A percentile compares a stretch with the other conserved stretches of the same genome.
These are phyloP conservation scores for Drosophila pseudotakahashii DNA, from an alignment of 2,888 invertebrate genomes.

Conservation along the genomic window DNA sequence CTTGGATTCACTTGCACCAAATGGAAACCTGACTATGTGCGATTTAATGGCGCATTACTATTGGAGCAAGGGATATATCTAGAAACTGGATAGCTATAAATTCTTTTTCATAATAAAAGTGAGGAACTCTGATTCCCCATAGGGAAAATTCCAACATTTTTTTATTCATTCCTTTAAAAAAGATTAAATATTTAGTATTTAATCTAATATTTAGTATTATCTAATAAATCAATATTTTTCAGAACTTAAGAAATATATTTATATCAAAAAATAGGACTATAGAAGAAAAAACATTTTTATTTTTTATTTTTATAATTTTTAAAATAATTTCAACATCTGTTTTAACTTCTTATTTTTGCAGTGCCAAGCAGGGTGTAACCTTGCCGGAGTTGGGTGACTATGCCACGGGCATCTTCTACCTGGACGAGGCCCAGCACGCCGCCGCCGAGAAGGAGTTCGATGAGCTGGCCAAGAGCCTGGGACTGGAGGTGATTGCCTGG, in stretches of 20 bases:
- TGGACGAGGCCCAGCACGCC: conserved; percentile 92
- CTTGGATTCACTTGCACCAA: conserved; percentile 31
- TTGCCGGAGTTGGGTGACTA: conserved; percentile 95
- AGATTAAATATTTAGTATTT: too few relatives aligned
- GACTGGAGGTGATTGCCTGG: conserved; percentile 95
- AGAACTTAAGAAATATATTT: too few relatives aligned
- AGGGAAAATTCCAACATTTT: too few relatives aligned
- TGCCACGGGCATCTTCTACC: conserved; percentile 98
- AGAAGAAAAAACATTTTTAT: too few relatives aligned
- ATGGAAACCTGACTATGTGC: conserved; percentile 28
- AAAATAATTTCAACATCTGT: background rate
- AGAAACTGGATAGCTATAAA: too few relatives aligned
- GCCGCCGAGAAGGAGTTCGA: conserved; percentile 93
- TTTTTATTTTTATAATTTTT: too few relatives aligned
- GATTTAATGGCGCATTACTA: conserved; percentile 49
- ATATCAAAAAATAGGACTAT: too few relatives aligned
- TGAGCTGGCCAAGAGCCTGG: conserved; percentile 91
- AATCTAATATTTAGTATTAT: too few relatives aligned
- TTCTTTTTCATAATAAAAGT: too few relatives aligned
- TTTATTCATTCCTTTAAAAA: too few relatives aligned
- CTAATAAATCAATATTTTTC: too few relatives aligned
- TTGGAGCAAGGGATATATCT: background rate
- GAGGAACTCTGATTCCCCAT: too few relatives aligned
- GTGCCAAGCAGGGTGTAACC: conserved; percentile 91
- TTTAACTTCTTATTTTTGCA: conserved; percentile 80